Base-by-base conservation (phyloP, 2,113 vertebrate genomes). In the Cathartes aura region DNA sequence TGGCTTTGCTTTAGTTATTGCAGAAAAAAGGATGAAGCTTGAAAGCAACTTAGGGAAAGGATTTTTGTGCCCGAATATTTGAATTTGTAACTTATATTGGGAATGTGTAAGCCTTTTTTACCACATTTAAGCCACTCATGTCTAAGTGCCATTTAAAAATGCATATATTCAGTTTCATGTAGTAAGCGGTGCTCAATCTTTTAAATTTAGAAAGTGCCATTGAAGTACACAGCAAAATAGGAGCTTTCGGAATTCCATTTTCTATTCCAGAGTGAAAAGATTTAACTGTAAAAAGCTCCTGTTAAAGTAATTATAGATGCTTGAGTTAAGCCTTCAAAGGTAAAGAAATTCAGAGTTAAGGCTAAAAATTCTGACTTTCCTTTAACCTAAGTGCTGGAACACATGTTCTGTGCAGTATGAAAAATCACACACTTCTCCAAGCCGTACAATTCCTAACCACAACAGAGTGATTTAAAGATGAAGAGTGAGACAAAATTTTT, bases 1-100 rank as follows among this genome's bases (percentile, higher is more conserved):
- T 98, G 98, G 98, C 97, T 98, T 99, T 98, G 98, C 98, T 98
- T 98, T 99, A 99, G 98, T 99, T 99, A 98, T 98, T 98, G 96
- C 94, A 98, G 98, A 96, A 98, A 98, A 98, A 98, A 96, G 96
- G 96, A 98, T 98, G 98, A 98, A 98, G 98, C 98, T 98, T 98
- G 98, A 98, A 98, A 98, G 98, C 96, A 98, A 98, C 97, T 98
- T 97, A 98, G 96, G 97, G 91, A 97, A 98, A 96, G 96, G 97
- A 98, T 98, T 98, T 98, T 98, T 98, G 97, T 98, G 98, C 98
- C 97, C 93, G 95, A 97, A 96, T 98, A 94, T 98, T 98, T 98
- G 97, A 98, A 98, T 98, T 98, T 98, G 97, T 97, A 94, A 96
- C 98, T 96, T 97, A 85, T 87, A 93, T 79, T 93, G 91, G 95